phyloP scores from a whole-genome alignment of 2,888 invertebrate species.

The Sarcophaga carnaria region DNA sequence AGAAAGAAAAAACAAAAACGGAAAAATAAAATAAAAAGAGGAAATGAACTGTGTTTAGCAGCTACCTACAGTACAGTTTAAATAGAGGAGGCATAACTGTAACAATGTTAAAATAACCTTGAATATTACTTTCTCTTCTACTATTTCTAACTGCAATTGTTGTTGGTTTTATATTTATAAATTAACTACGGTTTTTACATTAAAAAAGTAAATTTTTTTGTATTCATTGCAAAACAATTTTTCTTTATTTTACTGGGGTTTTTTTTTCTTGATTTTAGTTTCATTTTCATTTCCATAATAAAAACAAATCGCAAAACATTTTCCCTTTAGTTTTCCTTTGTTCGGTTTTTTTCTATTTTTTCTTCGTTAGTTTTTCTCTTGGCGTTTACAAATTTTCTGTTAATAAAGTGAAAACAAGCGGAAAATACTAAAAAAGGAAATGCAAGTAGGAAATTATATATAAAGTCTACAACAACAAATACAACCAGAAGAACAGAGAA shows the following conservation, averaged over 20 bases:
- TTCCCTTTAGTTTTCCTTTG: not conserved
- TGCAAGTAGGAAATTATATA: conserved; percentile 37
- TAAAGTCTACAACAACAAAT: not conserved
- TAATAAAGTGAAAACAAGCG: conserved; percentile 57
- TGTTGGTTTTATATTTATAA: not conserved
- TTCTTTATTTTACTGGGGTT: too few species aligned
- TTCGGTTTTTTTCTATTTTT: conserved; percentile 11
- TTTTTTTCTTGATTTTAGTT: too few species aligned
- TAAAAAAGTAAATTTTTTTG: too few species aligned
- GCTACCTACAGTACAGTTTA: conserved; percentile 5
- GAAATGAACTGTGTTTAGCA: conserved; percentile 5
- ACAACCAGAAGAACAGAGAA: not conserved
- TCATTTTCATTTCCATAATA: not conserved
- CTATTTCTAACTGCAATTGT: conserved; percentile 6
- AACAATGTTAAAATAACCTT: conserved; percentile 60
- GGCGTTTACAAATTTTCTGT: not conserved
- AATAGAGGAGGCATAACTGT: conserved; percentile 10
- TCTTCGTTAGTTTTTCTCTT: too few species aligned
- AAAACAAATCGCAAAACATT: conserved; percentile 19
- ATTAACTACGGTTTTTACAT: not conserved
- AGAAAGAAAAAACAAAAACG: too few species aligned
- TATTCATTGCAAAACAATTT: too few species aligned
- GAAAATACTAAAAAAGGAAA: conserved; percentile 58
- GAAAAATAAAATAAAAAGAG: too few species aligned
- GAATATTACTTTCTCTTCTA: conserved; percentile 49